Evolutionary conservation across 2,113 vertebrate species (phyloP).

Genomic region (Numida meleagris): DNA sequence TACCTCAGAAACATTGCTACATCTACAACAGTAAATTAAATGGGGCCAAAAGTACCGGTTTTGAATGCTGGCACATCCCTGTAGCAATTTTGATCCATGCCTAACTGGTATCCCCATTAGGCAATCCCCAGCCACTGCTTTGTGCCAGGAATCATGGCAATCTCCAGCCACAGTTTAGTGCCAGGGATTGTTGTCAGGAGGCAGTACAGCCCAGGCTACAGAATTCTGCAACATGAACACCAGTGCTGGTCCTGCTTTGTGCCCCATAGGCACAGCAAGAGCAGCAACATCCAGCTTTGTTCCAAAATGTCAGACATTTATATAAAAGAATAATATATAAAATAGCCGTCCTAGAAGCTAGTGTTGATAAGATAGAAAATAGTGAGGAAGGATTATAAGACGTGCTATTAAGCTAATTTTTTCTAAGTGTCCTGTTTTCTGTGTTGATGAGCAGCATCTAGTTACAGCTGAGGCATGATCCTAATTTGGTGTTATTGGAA

Average conservation of each 20-base stretch:
- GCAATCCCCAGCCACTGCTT: background rate
- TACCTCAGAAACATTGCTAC: background rate
- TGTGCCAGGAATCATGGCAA: background rate
- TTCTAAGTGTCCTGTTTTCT: background rate
- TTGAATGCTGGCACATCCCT: background rate
- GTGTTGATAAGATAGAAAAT: background rate
- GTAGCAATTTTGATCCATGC: background rate
- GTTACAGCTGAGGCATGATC: background rate
- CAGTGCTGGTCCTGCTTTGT: background rate
- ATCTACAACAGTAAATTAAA: background rate
- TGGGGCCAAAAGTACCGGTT: background rate
- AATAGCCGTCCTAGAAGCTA: background rate
- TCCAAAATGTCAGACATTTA: background rate
- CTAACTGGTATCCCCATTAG: slow-evolving; percentile 18
- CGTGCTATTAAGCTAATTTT: background rate
- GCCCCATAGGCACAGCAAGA: background rate
- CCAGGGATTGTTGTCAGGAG: slow-evolving; percentile 13
- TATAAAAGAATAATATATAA: background rate
- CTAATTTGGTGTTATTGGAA: background rate
- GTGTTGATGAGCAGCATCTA: background rate
- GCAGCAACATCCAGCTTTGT: background rate
- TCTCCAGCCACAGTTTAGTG: background rate
- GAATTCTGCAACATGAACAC: background rate
- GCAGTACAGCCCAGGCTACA: background rate
- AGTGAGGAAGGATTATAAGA: background rate